These are phyloP conservation scores for Theocolax elegans DNA, from an alignment of 1,140 invertebrate species.

Conservation along the genomic window DNA sequence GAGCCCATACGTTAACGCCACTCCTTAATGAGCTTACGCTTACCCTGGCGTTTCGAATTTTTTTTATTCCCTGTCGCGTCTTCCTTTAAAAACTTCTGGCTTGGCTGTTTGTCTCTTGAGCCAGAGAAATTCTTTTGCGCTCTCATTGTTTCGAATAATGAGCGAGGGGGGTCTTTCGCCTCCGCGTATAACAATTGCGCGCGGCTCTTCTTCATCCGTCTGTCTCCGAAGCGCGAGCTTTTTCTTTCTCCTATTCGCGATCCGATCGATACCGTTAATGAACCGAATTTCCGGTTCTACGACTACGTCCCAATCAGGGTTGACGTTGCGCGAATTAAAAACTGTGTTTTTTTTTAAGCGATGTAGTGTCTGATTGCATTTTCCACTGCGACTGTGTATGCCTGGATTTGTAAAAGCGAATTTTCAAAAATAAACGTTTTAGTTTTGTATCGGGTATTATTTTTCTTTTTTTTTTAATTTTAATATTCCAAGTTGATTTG, in stretches of 20 bases:
- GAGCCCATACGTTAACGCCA: slow-evolving; percentile 61
- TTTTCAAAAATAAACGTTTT: too few relatives aligned
- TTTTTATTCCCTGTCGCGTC: neutral
- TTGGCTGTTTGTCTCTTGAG: slow-evolving; percentile 14
- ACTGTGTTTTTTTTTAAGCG: neutral
- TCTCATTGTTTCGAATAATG: slow-evolving; percentile 53
- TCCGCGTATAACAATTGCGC: neutral
- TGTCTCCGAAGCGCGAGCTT: too few relatives aligned
- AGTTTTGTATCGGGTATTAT: too few relatives aligned
- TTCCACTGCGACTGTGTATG: too few relatives aligned
- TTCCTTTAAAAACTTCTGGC: slow-evolving; percentile 27
- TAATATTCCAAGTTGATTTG: too few relatives aligned
- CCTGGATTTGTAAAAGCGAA: too few relatives aligned
- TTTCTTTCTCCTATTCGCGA: neutral
- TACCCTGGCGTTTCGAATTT: slow-evolving; percentile 6
- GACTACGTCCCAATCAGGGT: neutral
- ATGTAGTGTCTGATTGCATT: too few relatives aligned
- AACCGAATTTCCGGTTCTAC: slow-evolving; percentile 13
- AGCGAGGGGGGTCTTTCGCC: slow-evolving; percentile 36
- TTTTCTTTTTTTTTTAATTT: too few relatives aligned
- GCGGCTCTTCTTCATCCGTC: neutral
- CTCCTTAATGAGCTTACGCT: slow-evolving; percentile 61
- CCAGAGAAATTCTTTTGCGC: slow-evolving; percentile 42
- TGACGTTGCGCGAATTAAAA: neutral
- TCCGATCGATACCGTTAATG: slow-evolving; percentile 12